These are phyloP conservation scores for Hymenopus coronatus DNA, from an alignment of 2,888 invertebrate species.

Conservation along the genomic window DNA sequence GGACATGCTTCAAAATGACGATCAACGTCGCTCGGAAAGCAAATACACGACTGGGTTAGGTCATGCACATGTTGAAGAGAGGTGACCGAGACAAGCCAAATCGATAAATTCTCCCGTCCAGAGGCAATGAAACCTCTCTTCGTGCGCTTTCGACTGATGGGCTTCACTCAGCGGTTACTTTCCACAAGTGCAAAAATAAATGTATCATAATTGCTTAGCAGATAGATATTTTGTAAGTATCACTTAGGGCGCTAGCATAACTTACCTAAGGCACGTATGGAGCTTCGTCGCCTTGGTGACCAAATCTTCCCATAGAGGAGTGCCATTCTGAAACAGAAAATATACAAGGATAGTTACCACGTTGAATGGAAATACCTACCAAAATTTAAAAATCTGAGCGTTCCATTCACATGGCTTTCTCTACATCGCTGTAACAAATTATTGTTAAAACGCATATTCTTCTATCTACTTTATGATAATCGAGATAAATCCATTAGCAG, in stretches of 20 bases:
- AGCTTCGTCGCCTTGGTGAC: slow-evolving; percentile 91
- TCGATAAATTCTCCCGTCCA: background rate
- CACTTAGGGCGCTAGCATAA: slow-evolving; percentile 37
- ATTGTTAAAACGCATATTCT: too few species aligned
- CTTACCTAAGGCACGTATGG: slow-evolving; percentile 90
- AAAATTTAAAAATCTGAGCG: too few species aligned
- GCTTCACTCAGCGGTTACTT: background rate
- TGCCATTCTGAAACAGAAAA: slow-evolving; percentile 75
- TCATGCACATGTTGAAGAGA: background rate
- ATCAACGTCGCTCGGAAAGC: background rate
- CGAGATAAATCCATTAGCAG: too few species aligned
- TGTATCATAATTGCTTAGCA: background rate
- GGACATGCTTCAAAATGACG: too few species aligned
- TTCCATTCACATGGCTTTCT: too few species aligned
- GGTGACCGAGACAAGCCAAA: background rate
- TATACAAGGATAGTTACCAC: slow-evolving; percentile 27
- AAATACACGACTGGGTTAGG: background rate
- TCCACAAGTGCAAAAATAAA: background rate
- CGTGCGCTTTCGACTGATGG: background rate
- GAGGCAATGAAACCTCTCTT: background rate
- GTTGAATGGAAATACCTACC: too few species aligned
- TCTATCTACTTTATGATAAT: too few species aligned
- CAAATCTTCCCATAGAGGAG: slow-evolving; percentile 94
- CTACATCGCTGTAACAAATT: too few species aligned
- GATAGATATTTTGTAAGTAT: slow-evolving; percentile 22